Percentiles rank a stretch among this genome's conserved stretches.
Evolutionary conservation across 2,113 vertebrate genomes (phyloP).

Genomic region (Chunga burmeisteri): DNA sequence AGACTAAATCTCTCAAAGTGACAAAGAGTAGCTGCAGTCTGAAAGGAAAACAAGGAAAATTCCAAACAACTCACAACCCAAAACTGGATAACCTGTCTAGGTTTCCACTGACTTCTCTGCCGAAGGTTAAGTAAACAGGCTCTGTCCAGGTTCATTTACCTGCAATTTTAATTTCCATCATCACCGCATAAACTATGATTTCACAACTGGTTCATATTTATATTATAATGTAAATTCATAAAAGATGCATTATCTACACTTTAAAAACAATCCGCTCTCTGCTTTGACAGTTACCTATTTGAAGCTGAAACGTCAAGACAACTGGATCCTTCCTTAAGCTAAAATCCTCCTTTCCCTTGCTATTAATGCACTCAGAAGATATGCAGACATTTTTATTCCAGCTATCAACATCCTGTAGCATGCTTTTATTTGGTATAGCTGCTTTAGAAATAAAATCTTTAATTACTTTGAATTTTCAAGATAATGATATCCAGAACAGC

Average conservation of each 20-base stretch:
- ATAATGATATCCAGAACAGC: not conserved
- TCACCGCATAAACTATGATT: not conserved
- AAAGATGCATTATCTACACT: not conserved
- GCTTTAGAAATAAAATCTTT: not conserved
- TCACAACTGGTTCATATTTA: not conserved
- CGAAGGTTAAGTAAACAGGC: not conserved
- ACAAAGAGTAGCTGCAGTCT: not conserved
- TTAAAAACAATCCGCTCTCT: not conserved
- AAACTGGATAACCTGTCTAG: rapidly evolving
- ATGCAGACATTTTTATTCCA: not conserved
- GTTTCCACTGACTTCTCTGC: not conserved
- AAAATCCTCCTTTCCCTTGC: not conserved
- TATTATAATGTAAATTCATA: not conserved
- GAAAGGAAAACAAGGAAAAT: not conserved
- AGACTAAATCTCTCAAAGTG: not conserved
- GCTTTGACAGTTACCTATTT: not conserved
- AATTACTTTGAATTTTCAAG: constrained; percentile 14
- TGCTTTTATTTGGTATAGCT: not conserved
- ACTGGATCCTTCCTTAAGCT: not conserved
- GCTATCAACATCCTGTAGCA: not conserved
- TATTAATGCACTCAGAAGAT: not conserved
- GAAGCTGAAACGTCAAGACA: not conserved
- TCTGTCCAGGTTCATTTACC: not conserved
- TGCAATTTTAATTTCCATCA: not conserved
- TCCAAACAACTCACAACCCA: rapidly evolving